Conservation (phyloP, 2,888 invertebrate species). For the Cephus sareptanus region DNA sequence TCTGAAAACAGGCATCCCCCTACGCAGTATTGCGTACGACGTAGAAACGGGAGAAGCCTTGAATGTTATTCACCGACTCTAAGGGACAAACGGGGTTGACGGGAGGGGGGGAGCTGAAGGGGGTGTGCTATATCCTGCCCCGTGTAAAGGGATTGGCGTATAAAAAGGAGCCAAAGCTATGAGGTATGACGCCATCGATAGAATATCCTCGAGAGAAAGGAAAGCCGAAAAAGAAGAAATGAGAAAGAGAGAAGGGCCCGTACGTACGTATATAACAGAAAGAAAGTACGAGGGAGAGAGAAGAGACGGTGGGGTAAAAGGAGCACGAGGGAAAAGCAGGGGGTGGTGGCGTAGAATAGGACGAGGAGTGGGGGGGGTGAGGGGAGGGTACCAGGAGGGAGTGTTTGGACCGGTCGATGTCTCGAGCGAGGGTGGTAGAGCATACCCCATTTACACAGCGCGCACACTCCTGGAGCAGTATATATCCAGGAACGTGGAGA, state of each 20-base stretch:
- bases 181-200: background rate
- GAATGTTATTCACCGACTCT: background rate
- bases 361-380: conserved; percentile 12
- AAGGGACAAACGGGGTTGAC: background rate
- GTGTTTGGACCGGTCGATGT: conserved; percentile 26
- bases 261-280: background rate
- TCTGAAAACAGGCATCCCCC: background rate
- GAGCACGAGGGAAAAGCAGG: conserved; percentile 9
- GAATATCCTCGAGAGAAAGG: background rate
- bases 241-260: background rate
- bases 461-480: conserved; percentile 16
- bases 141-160: background rate
- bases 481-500: background rate
- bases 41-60: background rate
- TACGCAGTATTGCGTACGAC: background rate
- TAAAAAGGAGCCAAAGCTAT: background rate
- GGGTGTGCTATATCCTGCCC: background rate
- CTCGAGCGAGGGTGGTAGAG: conserved; percentile 21
- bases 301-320: conserved; percentile 3
- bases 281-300: conserved; percentile 10
- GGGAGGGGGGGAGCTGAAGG: background rate
- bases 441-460: conserved; percentile 20
- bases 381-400: conserved; percentile 11
- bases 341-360: background rate
- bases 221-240: background rate